Percentiles rank a stretch among this genome's conserved stretches.
Conservation (phyloP, 2,888 invertebrate species). For the Stenichneumon culpator region DNA sequence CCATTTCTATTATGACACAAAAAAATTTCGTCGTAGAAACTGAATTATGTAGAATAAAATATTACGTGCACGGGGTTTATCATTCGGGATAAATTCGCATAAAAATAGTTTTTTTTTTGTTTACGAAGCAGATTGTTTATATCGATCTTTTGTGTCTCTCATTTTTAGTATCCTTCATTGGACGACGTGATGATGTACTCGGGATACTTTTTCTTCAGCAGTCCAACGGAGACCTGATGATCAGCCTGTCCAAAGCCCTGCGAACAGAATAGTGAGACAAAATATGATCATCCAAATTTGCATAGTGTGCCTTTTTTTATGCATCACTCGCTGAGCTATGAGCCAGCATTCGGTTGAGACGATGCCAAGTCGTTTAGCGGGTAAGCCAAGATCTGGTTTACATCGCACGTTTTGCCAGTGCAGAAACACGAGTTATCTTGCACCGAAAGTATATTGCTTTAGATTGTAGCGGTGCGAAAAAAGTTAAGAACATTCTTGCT, state of each 20-base stretch:
- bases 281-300: neutral
- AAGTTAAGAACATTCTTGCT: neutral
- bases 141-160: neutral
- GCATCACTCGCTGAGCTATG: neutral
- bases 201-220: slow-evolving; percentile 91
- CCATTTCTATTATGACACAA: slow-evolving; percentile 5
- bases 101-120: slow-evolving; percentile 26
- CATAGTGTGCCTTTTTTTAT: neutral
- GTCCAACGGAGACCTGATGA: slow-evolving; percentile 91
- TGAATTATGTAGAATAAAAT: slow-evolving; percentile 9
- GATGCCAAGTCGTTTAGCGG: slow-evolving; percentile 20
- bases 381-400: neutral
- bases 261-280: slow-evolving; percentile 74
- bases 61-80: neutral
- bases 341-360: neutral
- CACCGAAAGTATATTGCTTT: neutral
- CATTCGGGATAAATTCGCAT: neutral
- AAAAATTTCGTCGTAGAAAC: slow-evolving; percentile 11
- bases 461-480: slow-evolving; percentile 13
- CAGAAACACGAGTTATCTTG: neutral
- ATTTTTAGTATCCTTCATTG: slow-evolving; percentile 91
- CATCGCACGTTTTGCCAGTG: neutral
- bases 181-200: slow-evolving; percentile 93
- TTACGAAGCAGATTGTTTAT: slow-evolving; percentile 1
- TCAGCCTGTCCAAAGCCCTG: slow-evolving; percentile 96